Percentiles rank a stretch among this genome's conserved stretches.
Conservation (phyloP, 2,888 invertebrate genomes). For the Pterobdella sp. region DNA sequence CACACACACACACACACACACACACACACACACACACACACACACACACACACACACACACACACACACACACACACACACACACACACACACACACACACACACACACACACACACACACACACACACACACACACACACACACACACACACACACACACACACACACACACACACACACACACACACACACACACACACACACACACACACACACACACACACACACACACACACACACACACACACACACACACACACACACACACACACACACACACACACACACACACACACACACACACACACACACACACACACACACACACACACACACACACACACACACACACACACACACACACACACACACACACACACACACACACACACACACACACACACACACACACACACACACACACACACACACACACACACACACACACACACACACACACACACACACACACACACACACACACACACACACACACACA, state of each 20-base stretch:
- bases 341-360: conserved; percentile 16
- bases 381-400: conserved; percentile 24
- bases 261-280: conserved; percentile 17
- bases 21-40: conserved; percentile 26
- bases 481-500: conserved; percentile 22
- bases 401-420: conserved; percentile 18
- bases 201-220: conserved; percentile 13
- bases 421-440: conserved; percentile 17
- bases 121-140: conserved; percentile 23
- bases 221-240: conserved; percentile 18
- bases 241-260: background rate
- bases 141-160: conserved; percentile 16
- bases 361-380: conserved; percentile 19
- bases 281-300: conserved; percentile 18
- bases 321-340: conserved; percentile 15
- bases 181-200: conserved; percentile 29
- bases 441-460: conserved; percentile 7
- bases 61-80: conserved; percentile 31
- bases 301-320: background rate
- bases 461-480: conserved; percentile 14
- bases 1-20: conserved; percentile 24
- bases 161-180: conserved; percentile 16
- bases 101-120: conserved; percentile 29
- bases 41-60: conserved; percentile 31
- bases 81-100: conserved; percentile 28